Percentiles rank a stretch among this genome's conserved stretches.
These are phyloP conservation scores for Drosophila mimetica DNA, from an alignment of 2,888 invertebrate species.

Conservation along the genomic window DNA sequence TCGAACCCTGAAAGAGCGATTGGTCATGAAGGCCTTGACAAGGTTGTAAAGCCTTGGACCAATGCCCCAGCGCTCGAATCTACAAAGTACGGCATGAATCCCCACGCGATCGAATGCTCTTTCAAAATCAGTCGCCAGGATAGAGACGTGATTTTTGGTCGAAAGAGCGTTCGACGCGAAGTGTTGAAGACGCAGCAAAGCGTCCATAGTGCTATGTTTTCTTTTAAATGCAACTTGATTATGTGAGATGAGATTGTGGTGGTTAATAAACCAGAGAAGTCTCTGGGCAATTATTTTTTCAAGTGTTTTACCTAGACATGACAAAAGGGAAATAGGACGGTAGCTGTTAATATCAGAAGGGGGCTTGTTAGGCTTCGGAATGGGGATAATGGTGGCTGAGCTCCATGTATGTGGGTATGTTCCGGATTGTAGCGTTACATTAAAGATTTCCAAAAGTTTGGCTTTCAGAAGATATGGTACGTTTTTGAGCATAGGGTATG, in stretches of 20 bases:
- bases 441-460: background rate
- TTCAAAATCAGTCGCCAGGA: background rate
- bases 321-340: background rate
- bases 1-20: too few relatives aligned
- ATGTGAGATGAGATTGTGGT: background rate
- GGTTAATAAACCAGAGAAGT: background rate
- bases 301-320: background rate
- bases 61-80: background rate
- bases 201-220: background rate
- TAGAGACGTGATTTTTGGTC: background rate
- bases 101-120: background rate
- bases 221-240: slow-evolving; percentile 1
- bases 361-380: background rate
- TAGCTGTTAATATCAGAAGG: background rate
- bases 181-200: background rate
- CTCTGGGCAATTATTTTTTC: background rate
- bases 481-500: slow-evolving; percentile 4
- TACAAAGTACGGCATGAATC: background rate
- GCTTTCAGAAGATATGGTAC: background rate
- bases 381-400: background rate
- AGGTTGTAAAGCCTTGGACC: slow-evolving; percentile 2
- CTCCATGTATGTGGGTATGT: slow-evolving; percentile 1
- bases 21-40: background rate
- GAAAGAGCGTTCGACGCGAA: too few relatives aligned
- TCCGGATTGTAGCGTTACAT: background rate